Evolutionary conservation across 2,888 invertebrate genomes (phyloP).

Genomic region (Ommatoiulus sabulosus): DNA sequence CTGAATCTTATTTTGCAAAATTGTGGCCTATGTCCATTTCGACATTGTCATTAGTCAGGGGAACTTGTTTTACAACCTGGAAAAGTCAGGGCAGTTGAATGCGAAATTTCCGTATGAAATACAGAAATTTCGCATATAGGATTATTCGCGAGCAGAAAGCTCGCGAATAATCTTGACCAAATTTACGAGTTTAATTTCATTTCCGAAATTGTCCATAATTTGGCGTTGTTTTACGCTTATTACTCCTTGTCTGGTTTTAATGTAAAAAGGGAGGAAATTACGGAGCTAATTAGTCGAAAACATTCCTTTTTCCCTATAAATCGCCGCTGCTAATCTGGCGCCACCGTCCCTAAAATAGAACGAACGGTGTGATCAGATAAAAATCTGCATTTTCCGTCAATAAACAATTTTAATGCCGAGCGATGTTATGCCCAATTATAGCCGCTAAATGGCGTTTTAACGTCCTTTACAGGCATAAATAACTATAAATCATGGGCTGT

Average conservation of each 20-base stretch:
- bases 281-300: background rate
- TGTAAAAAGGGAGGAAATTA: background rate
- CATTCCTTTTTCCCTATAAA: background rate
- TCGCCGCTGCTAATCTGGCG: background rate
- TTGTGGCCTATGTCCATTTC: too few relatives aligned
- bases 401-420: conserved; percentile 25
- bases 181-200: background rate
- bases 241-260: too few relatives aligned
- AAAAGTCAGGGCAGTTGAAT: too few relatives aligned
- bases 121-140: too few relatives aligned
- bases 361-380: background rate
- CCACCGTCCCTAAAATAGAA: background rate
- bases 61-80: too few relatives aligned
- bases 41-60: too few relatives aligned
- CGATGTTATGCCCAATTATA: conserved; percentile 7
- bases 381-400: conserved; percentile 18
- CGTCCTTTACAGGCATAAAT: background rate
- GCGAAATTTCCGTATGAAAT: too few relatives aligned
- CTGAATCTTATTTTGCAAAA: too few relatives aligned
- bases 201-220: background rate
- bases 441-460: conserved; percentile 2
- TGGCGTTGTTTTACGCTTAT: background rate
- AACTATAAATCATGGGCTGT: conserved; percentile 11
- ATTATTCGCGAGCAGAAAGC: too few relatives aligned
- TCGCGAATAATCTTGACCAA: background rate